phyloP scores from a whole-genome alignment of 2,797 vertebrate species.

The Enteromius afrohamiltoni region DNA sequence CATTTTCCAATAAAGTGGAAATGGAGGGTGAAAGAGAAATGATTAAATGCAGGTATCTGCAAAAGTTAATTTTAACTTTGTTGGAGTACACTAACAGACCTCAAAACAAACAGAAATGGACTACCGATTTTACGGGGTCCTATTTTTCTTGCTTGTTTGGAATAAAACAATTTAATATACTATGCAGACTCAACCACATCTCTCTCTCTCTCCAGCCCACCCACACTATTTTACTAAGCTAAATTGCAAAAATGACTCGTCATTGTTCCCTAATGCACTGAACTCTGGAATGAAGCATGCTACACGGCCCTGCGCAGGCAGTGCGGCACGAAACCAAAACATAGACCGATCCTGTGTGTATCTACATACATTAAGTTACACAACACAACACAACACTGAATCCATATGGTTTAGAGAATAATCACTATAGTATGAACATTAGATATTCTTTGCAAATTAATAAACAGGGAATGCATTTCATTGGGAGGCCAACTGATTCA shows the following conservation, averaged over 20 bases:
- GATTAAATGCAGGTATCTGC: not conserved
- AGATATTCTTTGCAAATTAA: not conserved
- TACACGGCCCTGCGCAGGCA: not conserved
- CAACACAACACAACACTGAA: not conserved
- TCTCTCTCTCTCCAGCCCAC: not conserved
- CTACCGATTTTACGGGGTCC: not conserved
- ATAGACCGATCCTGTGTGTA: not conserved
- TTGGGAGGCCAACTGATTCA: not conserved
- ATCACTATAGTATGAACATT: not conserved
- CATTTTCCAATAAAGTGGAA: too few relatives aligned
- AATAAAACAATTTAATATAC: not conserved
- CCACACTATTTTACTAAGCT: constrained; percentile 1
- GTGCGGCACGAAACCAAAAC: not conserved
- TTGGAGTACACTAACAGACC: not conserved
- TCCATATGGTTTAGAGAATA: not conserved
- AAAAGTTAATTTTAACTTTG: too few relatives aligned
- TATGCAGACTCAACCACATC: not conserved
- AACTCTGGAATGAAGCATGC: not conserved
- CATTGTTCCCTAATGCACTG: constrained; percentile 6
- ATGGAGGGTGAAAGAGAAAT: not conserved
- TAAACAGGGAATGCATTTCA: not conserved
- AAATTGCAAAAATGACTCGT: not conserved
- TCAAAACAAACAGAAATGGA: not conserved
- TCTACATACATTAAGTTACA: not conserved
- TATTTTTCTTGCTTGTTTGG: not conserved